Base-by-base conservation (phyloP, 2,113 vertebrate genomes). In the Myiopsitta monachus region DNA sequence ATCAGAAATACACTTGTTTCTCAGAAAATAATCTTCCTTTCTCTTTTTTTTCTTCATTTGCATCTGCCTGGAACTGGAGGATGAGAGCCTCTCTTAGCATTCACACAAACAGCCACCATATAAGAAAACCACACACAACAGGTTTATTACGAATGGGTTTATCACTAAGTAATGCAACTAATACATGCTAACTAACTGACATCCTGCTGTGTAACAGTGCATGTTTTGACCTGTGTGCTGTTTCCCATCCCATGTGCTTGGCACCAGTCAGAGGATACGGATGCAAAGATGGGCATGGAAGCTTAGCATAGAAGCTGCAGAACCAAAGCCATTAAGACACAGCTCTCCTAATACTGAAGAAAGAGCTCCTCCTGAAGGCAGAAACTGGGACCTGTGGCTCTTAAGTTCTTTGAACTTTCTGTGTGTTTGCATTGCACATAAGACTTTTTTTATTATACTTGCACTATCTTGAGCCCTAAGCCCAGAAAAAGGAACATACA, bases 311-410 rank as follows among this genome's bases (percentile, higher is more conserved):
- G 82, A 28, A 73, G 43, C 59, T 7, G 64, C 49, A 59, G 72
- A 70, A 55, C 64, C 2, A 3, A 80, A 94, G 89, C 87, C 91
- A 6, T 54, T 87, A 83, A 91, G 55, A 74, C 3, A 3, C 47
- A 80, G 63, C 51, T 93, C 46, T 76, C 31, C 38, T 41, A 27
- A 39, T 27, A 17, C 64, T 83, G 95, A 96, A 93, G 90, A 87
- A 90, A 55, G 44, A 93, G 90, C 95, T 92, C 93, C 92, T 97
- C 90, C 90, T 63, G 64, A 96, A 93, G 85, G 92, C 93, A 94
- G 54, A 83, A 85, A 1, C 1, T 3, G 54, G 72, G 14, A 92
- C 88, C 63, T 63, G 80, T n/a, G 78, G 46, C 78, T 83, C 64
- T 64, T n/a, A 12, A 70, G 33, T 57, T 18, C 1, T 39, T 51